A percentile compares a stretch with the other conserved stretches of the same genome.
phyloP scores from a whole-genome alignment of 2,797 vertebrate species.

The Myripristis jacobus region DNA sequence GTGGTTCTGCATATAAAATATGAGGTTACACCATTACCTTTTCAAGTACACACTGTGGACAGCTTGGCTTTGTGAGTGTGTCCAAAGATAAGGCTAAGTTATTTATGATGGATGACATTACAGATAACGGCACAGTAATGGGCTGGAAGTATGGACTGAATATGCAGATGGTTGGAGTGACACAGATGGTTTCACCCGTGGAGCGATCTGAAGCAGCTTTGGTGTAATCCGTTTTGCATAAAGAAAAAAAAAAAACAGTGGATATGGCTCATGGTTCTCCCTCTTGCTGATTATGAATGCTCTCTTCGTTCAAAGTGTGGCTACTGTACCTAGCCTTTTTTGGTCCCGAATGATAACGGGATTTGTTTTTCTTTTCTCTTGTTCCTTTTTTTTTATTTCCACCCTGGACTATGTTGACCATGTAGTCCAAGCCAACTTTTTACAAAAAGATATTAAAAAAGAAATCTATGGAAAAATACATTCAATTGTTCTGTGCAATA shows the following conservation, averaged over 20 bases:
- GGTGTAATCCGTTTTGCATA: slow-evolving; percentile 82
- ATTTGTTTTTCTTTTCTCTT: slow-evolving; percentile 70
- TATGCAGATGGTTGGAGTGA: slow-evolving; percentile 74
- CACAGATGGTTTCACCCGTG: slow-evolving; percentile 82
- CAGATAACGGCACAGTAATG: slow-evolving; percentile 75
- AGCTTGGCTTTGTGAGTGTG: slow-evolving; percentile 69
- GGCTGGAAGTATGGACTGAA: slow-evolving; percentile 76
- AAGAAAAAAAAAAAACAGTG: slow-evolving; percentile 64
- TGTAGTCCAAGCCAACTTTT: slow-evolving; percentile 86
- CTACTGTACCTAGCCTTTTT: slow-evolving; percentile 79
- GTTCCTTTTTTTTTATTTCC: slow-evolving; percentile 68
- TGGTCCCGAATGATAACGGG: slow-evolving; percentile 66
- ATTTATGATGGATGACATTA: slow-evolving; percentile 78
- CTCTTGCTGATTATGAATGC: slow-evolving; percentile 83
- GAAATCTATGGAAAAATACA: slow-evolving; percentile 83
- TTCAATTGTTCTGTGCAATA: slow-evolving; percentile 91
- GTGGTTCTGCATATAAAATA: slow-evolving; percentile 62
- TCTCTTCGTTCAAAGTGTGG: slow-evolving; percentile 83
- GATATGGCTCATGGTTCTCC: slow-evolving; percentile 76
- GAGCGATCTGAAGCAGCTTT: slow-evolving; percentile 80
- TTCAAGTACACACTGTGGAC: slow-evolving; percentile 73
- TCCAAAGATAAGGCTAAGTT: slow-evolving; percentile 71
- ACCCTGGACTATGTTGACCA: slow-evolving; percentile 80
- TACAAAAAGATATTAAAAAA: slow-evolving; percentile 80
- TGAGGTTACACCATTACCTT: slow-evolving; percentile 71